Conservation (phyloP, 2,888 invertebrate genomes). For the Julus scanicus region DNA sequence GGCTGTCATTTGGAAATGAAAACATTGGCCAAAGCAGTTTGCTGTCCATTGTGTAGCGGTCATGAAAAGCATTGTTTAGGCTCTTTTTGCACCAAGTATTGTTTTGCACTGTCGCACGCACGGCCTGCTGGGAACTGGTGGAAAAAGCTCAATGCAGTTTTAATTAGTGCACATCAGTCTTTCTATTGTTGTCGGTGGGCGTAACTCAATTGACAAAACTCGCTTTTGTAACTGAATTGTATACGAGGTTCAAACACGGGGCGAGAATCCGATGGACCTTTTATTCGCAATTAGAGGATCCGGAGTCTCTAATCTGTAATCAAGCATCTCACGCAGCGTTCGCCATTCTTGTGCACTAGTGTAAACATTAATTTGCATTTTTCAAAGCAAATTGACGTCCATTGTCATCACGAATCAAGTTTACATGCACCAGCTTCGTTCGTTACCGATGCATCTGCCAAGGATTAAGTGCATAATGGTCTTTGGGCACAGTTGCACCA, state of each 20-base stretch:
- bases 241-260: background rate
- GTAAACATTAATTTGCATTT: conserved; percentile 12
- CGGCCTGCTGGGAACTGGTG: conserved; percentile 25
- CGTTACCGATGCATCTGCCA: background rate
- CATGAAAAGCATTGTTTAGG: background rate
- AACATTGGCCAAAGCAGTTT: conserved; percentile 26
- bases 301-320: conserved; percentile 36
- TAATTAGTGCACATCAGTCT: conserved; percentile 30
- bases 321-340: conserved; percentile 36
- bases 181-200: conserved; percentile 26
- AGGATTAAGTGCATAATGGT: background rate
- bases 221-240: conserved; percentile 26
- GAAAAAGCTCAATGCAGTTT: conserved; percentile 29
- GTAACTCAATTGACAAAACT: conserved; percentile 16
- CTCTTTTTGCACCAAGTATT: background rate
- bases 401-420: background rate
- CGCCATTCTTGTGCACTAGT: background rate
- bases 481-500: background rate
- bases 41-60: conserved; percentile 24
- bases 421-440: background rate
- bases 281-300: conserved; percentile 42
- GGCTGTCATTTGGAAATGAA: conserved; percentile 29
- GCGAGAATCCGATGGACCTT: conserved; percentile 38
- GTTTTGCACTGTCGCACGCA: conserved; percentile 17
- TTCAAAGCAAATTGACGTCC: conserved; percentile 28